These are phyloP conservation scores for Malurus alboscapulatus DNA, from an alignment of 2,113 vertebrate genomes.

Conservation along the genomic window DNA sequence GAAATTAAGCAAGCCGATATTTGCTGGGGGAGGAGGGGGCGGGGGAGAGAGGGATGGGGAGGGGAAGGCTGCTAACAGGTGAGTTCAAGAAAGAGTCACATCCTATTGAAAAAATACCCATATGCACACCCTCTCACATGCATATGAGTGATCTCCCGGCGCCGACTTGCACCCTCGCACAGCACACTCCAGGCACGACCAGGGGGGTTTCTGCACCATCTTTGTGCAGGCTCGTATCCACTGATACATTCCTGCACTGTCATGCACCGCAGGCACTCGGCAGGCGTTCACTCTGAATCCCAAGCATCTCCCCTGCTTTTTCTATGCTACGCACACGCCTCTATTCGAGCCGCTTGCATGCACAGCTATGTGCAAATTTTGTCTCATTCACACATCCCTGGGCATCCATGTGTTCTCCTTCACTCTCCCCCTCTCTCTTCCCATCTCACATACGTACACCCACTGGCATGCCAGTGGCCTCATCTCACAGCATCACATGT, in stretches of 20 bases:
- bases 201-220: slow-evolving; percentile 41
- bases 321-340: background rate
- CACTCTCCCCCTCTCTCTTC: slow-evolving; percentile 47
- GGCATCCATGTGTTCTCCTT: slow-evolving; percentile 60
- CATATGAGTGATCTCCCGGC: rapidly evolving
- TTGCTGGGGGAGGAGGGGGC: background rate
- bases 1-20: slow-evolving; percentile 52
- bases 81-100: slow-evolving; percentile 52
- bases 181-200: background rate
- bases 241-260: slow-evolving; percentile 37
- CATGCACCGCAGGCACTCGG: slow-evolving; percentile 34
- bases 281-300: slow-evolving; percentile 37
- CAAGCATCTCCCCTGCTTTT: slow-evolving; percentile 41
- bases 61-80: slow-evolving; percentile 59
- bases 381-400: slow-evolving; percentile 51
- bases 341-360: background rate
- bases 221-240: slow-evolving; percentile 32
- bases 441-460: slow-evolving; percentile 33
- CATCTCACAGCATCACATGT: slow-evolving; percentile 40
- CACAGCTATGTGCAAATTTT: slow-evolving; percentile 34
- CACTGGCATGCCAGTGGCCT: slow-evolving; percentile 11
- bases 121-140: background rate
- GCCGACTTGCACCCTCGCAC: background rate
- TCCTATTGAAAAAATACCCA: slow-evolving; percentile 15
- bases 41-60: background rate